Evolutionary conservation across 2,113 vertebrate species (phyloP).

Genomic region (Panthera tigris): DNA sequence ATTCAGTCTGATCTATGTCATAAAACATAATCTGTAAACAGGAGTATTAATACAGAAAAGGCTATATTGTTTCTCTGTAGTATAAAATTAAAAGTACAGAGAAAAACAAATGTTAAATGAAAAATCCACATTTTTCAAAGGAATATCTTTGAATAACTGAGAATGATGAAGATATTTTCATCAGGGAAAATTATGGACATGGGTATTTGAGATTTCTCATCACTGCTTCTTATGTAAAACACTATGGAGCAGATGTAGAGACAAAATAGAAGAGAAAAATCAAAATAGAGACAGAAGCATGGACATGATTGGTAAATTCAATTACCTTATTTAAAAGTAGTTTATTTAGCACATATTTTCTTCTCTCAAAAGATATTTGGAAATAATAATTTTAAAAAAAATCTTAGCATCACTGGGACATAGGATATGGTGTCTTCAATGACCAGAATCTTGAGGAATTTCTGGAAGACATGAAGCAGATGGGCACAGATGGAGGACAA

Average conservation of each 20-base stretch:
- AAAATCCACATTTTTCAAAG: neutral
- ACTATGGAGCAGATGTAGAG: neutral
- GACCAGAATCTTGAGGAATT: slow-evolving; percentile 32
- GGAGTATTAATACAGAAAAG: neutral
- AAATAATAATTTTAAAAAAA: neutral
- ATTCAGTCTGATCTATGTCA: neutral
- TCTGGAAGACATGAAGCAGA: slow-evolving; percentile 20
- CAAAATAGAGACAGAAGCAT: neutral
- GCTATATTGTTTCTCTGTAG: neutral
- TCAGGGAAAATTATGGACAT: neutral
- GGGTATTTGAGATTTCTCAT: neutral
- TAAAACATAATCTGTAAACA: neutral
- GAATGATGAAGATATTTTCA: neutral
- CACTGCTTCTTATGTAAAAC: neutral
- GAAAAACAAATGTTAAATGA: neutral
- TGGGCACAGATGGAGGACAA: slow-evolving; percentile 47
- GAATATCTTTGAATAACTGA: neutral
- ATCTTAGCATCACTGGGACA: neutral
- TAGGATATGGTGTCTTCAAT: neutral
- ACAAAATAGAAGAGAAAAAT: neutral
- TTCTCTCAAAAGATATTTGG: neutral
- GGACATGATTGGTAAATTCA: neutral
- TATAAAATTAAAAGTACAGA: neutral
- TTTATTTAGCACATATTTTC: neutral
- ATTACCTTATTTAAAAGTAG: neutral